A percentile compares a stretch with the other conserved stretches of the same genome.
Evolutionary conservation across 2,888 invertebrate species (phyloP).

Genomic region (Tipula lateralis): DNA sequence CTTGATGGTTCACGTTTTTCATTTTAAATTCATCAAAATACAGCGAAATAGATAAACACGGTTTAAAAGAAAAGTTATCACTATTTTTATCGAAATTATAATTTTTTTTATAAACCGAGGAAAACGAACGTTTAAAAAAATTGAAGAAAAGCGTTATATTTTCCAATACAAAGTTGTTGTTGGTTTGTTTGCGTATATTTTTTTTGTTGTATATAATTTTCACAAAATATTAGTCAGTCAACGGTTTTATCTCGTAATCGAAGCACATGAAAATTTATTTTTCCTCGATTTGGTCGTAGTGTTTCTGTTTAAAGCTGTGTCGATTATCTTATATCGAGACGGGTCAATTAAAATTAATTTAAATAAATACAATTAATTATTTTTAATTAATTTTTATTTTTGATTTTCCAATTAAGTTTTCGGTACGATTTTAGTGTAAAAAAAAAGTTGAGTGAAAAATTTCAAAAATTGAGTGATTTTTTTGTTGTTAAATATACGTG

Average conservation of each 20-base stretch:
- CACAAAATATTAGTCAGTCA: background rate
- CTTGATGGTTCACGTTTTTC: background rate
- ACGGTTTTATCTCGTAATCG: slow-evolving; percentile 9
- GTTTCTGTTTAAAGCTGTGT: background rate
- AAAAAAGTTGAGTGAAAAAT: background rate
- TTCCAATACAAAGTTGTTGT: background rate
- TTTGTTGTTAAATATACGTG: background rate
- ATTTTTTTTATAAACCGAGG: background rate
- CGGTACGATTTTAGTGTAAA: background rate
- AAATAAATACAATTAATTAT: no score
- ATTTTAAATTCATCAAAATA: background rate
- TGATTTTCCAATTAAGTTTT: background rate
- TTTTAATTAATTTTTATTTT: background rate
- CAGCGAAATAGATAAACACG: background rate
- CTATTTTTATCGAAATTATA: background rate
- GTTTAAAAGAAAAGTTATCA: background rate
- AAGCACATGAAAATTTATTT: background rate
- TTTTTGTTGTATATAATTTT: background rate
- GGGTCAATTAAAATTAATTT: background rate
- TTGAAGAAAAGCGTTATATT: background rate
- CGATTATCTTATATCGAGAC: background rate
- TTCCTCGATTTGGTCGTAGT: background rate
- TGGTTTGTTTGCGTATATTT: background rate
- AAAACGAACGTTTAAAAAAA: background rate
- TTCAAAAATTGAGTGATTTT: background rate